Percentiles rank a stretch among this genome's conserved stretches.
Evolutionary conservation across 2,113 vertebrate species (phyloP).

Genomic region (Sylvilagus bachmani): DNA sequence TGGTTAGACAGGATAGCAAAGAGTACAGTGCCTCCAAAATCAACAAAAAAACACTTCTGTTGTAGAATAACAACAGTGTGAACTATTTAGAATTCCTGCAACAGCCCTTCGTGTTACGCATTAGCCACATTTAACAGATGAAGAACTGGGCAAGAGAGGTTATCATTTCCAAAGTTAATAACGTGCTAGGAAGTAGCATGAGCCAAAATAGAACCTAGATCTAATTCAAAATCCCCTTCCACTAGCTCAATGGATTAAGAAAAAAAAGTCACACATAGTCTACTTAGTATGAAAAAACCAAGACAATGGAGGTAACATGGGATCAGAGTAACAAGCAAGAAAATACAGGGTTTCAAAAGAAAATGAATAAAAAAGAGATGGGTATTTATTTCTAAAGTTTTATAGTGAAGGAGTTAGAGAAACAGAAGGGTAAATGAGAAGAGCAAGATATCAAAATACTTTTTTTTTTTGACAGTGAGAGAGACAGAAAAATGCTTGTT

Average conservation of each 20-base stretch:
- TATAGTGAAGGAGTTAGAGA: not conserved
- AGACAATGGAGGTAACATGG: not conserved
- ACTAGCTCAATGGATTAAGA: not conserved
- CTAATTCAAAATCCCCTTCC: constrained; percentile 40
- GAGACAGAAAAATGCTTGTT: not conserved
- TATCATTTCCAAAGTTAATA: constrained; percentile 2
- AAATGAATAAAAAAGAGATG: constrained; percentile 1
- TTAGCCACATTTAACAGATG: constrained; percentile 14
- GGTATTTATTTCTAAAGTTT: not conserved
- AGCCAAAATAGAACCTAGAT: not conserved
- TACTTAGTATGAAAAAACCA: constrained; percentile 22
- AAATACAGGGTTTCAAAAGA: constrained; percentile 5
- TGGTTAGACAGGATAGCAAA: not conserved
- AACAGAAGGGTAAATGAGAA: not conserved
- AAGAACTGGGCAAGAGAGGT: not conserved
- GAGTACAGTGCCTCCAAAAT: not conserved
- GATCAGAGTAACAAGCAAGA: not conserved
- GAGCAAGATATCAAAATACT: not conserved
- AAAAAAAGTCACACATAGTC: not conserved
- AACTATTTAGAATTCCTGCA: constrained; percentile 40
- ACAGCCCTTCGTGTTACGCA: not conserved
- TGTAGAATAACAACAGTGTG: not conserved
- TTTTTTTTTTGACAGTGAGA: not conserved
- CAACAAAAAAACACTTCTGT: not conserved
- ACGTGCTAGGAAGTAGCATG: not conserved